These are phyloP conservation scores for Zootermopsis nevadensis DNA, from an alignment of 2,888 invertebrate species.

Conservation along the genomic window DNA sequence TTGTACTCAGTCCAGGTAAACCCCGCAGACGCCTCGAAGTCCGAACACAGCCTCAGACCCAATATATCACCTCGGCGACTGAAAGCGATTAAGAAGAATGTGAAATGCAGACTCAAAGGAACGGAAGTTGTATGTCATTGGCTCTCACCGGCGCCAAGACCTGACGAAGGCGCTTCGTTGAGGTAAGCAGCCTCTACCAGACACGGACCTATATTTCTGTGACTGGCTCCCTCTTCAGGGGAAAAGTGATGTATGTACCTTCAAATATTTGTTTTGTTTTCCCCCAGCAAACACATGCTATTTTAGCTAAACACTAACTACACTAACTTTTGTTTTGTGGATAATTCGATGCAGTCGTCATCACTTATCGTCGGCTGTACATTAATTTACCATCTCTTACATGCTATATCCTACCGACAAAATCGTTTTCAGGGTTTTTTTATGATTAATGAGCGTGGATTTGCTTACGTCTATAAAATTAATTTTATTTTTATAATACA, in stretches of 20 bases:
- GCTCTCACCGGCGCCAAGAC: not conserved
- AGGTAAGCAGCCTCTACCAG: not conserved
- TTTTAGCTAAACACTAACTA: too few relatives aligned
- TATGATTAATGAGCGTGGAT: too few relatives aligned
- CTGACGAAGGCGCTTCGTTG: not conserved
- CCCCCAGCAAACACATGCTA: too few relatives aligned
- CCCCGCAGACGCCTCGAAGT: not conserved
- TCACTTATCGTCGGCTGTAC: too few relatives aligned
- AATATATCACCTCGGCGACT: not conserved
- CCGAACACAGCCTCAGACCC: not conserved
- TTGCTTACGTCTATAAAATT: too few relatives aligned
- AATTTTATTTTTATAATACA: too few relatives aligned
- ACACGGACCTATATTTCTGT: not conserved
- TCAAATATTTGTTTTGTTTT: too few relatives aligned
- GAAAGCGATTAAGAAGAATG: not conserved
- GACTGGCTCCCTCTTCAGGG: not conserved
- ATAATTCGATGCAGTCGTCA: too few relatives aligned
- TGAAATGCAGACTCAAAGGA: not conserved
- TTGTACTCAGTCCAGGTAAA: not conserved
- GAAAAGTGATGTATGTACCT: not conserved
- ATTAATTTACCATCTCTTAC: too few relatives aligned
- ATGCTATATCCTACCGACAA: too few relatives aligned
- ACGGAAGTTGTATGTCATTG: constrained; percentile 7
- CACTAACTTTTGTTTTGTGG: too few relatives aligned
- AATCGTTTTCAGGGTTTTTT: too few relatives aligned